A percentile compares a stretch with the other conserved stretches of the same genome.
These are phyloP conservation scores for Thumatha senex DNA, from an alignment of 2,888 invertebrate genomes.

Conservation along the genomic window DNA sequence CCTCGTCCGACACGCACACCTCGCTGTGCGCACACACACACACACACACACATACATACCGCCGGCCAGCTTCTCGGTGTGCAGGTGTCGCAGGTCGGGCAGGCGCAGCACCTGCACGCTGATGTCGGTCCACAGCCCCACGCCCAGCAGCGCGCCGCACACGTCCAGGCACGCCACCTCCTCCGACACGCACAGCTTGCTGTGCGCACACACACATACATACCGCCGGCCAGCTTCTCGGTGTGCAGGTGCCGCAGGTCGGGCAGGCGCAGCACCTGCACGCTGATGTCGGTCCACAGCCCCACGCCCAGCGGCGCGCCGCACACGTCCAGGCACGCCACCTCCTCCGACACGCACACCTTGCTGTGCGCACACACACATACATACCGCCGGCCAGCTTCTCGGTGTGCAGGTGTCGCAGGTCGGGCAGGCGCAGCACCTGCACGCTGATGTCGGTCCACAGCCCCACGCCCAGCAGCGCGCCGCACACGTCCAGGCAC, in stretches of 20 bases:
- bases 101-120: slow-evolving; percentile 93
- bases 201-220: slow-evolving; percentile 33
- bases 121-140: slow-evolving; percentile 99
- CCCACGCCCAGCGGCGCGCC: slow-evolving; percentile 94
- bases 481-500: slow-evolving; percentile 94
- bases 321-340: slow-evolving; percentile 97
- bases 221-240: slow-evolving; percentile 94
- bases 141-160: slow-evolving; percentile 91
- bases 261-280: slow-evolving; percentile 92
- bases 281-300: slow-evolving; percentile 98
- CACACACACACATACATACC: slow-evolving; percentile 75
- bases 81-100: slow-evolving; percentile 91
- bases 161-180: slow-evolving; percentile 99
- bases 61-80: slow-evolving; percentile 94
- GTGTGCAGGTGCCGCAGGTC: slow-evolving; percentile 91
- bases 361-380: slow-evolving; percentile 60
- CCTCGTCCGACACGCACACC: slow-evolving; percentile 94
- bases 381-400: slow-evolving; percentile 90
- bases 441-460: slow-evolving; percentile 99
- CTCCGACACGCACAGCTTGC: slow-evolving; percentile 90
- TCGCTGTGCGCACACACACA: slow-evolving; percentile 67
- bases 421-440: slow-evolving; percentile 90
- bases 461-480: slow-evolving; percentile 94
- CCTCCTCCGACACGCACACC: slow-evolving; percentile 94
- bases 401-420: slow-evolving; percentile 93